Evolutionary conservation across 1,140 invertebrate species (phyloP), one percentile per base, ranked within the genome.

Genomic region (Trissolcus basalis): DNA sequence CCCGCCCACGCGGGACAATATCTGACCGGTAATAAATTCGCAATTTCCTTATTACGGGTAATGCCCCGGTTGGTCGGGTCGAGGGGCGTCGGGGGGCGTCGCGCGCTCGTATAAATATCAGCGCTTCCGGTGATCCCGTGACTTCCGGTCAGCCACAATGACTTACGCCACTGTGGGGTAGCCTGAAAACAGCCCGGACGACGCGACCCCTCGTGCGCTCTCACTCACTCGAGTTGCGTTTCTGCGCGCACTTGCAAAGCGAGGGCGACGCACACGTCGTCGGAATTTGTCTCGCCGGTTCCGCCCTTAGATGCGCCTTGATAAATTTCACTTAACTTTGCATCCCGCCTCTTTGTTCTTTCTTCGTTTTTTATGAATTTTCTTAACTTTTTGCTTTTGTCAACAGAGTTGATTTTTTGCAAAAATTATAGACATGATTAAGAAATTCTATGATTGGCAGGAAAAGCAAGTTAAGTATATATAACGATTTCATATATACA

Each of bases 11-110:
- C 69, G 65, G 80, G 78, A 83, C 81, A 85, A 85, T 85, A 85
- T 85, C 82, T 78, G 76, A 47, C 76, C 69, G 81, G 87, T 87
- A 88, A 88, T 88, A 88, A 88, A 88, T 88, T 87, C 82, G 87
- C 87, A 88, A 87, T 88, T 88, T 88, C 87, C 87, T 88, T 88
- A 88, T 88, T 88, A 87, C 87, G 86, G 84, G 81, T 88, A 88
- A 88, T 88, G 85, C 83, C 80, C 87, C 87, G 87, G 87, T 87
- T 81, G 85, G 82, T 77, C 64, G 77, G 70, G 32, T 8, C 48
- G 61, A 45, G 58, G 58, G 19, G 19, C 19, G 19, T 27, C 19
- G 19, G 19, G 39, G 39, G 59, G 9, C 27, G 53, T 63, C 55
- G 67, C 64, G 69, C 80, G 78, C 85, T 86, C 86, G 85, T 85